These are phyloP conservation scores for Digitonthophagus gazella DNA, from an alignment of 2,888 invertebrate genomes.

Conservation along the genomic window DNA sequence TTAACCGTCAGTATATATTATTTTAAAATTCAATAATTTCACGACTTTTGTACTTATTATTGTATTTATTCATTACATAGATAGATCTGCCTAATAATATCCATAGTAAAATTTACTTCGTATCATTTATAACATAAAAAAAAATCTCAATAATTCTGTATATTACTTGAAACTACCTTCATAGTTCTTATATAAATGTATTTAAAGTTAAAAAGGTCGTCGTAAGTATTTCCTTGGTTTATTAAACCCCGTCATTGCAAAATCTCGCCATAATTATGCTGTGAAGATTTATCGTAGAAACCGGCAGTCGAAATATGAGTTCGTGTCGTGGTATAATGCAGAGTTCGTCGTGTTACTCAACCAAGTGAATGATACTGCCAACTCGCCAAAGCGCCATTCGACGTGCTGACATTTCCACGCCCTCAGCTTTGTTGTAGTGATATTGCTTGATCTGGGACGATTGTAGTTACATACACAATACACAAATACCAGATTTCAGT, in stretches of 20 bases:
- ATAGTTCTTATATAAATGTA: no score
- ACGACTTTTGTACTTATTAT: no score
- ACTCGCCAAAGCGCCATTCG: background rate
- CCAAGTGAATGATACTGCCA: background rate
- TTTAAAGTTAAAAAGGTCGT: no score
- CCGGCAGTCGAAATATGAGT: background rate
- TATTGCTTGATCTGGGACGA: background rate
- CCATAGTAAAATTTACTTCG: no score
- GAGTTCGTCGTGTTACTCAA: background rate
- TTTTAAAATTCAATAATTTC: no score
- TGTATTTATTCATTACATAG: no score
- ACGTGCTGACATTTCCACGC: background rate
- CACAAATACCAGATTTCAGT: background rate
- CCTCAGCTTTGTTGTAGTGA: background rate
- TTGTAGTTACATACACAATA: background rate
- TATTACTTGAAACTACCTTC: no score
- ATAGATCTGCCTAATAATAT: no score
- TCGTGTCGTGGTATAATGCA: background rate
- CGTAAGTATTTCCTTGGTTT: background rate
- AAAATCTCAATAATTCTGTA: no score
- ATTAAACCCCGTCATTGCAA: background rate
- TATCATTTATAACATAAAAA: no score
- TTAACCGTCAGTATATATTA: no score
- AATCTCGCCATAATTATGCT: background rate
- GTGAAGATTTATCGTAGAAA: background rate